Base-by-base conservation (phyloP, 2,113 vertebrate genomes). In the Spheniscus mendiculus region DNA sequence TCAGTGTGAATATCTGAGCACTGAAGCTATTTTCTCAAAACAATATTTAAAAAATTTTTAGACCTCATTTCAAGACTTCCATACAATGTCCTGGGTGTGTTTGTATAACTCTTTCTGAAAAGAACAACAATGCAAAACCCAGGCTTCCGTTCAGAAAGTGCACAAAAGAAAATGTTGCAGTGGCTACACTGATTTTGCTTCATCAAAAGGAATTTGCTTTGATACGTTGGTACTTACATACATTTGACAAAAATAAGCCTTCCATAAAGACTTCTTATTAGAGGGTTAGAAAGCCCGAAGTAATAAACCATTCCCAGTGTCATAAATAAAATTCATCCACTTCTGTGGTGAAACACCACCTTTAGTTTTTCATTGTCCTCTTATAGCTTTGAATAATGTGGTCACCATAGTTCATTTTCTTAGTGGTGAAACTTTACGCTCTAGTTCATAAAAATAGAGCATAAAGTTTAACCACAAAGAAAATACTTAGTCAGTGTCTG, bases 331-430 rank as follows among this genome's bases (percentile, higher is more conserved):
- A 81, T 63, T n/a, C 19, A 50, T 86, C 55, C 69, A 27, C 29
- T 85, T 91, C 59, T 55, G 50, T 15, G 52, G 53, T 91, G 67
- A 84, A 96, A 83, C 25, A 80, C 19, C 22, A 45, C 22, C 49
- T 93, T 91, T 89, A n/a, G 58, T 90, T 89, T 87, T 94, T 96
- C 69, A 72, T 66, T 84, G 25, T 66, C 66, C 32, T 81, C 70
- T 93, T 87, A 73, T 0, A 76, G 49, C 36, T 93, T 82, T 74
- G 92, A 94, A 62, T n/a, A 72, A 87, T 4, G 0, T 29, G 55
- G 58, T 77, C 36, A 47, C 45, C 42, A 44, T 6, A 86, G 79
- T 38, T 83, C 19, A 30, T 79, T 86, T 86, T 89, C 66, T 72
- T 65, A 44, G 36, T 21, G 56, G 42, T 13, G 30, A 66, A 93